Evolutionary conservation across 2,113 vertebrate species (phyloP).

Genomic region (Psittacula cyanocephala): DNA sequence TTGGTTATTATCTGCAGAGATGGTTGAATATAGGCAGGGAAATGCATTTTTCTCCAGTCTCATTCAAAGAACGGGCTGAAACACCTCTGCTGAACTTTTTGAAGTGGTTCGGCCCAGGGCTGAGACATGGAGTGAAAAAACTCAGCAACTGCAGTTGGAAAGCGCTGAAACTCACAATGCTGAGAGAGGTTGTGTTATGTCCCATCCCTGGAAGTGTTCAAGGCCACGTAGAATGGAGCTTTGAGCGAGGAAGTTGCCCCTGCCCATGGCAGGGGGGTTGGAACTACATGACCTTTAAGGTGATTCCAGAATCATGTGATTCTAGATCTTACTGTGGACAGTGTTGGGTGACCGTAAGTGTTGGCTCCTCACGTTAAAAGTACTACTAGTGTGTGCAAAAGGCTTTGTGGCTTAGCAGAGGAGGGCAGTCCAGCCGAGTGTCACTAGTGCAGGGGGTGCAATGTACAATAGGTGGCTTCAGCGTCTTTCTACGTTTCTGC

Average conservation of each 20-base stretch:
- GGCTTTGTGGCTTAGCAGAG: background rate
- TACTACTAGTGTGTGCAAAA: background rate
- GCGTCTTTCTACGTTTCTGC: background rate
- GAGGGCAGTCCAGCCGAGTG: rapidly evolving
- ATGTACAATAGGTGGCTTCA: background rate
- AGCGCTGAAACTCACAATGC: background rate
- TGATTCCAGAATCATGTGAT: background rate
- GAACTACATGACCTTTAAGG: background rate
- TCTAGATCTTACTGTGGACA: background rate
- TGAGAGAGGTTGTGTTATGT: background rate
- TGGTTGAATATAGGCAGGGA: background rate
- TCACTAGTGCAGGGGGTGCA: background rate
- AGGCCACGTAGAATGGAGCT: background rate
- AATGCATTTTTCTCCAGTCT: background rate
- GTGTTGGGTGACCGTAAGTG: background rate
- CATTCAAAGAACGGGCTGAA: background rate
- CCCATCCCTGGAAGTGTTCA: background rate
- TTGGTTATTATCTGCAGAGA: background rate
- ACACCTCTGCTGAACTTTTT: background rate
- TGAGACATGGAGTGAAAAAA: background rate
- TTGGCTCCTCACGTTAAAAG: background rate
- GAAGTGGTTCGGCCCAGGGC: background rate
- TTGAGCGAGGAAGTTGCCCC: background rate
- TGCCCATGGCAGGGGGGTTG: background rate
- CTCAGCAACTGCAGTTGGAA: background rate